Evolutionary conservation across 2,888 invertebrate genomes (phyloP), one percentile per base, ranked within the genome.

Genomic region (Mesochorus sp.): DNA sequence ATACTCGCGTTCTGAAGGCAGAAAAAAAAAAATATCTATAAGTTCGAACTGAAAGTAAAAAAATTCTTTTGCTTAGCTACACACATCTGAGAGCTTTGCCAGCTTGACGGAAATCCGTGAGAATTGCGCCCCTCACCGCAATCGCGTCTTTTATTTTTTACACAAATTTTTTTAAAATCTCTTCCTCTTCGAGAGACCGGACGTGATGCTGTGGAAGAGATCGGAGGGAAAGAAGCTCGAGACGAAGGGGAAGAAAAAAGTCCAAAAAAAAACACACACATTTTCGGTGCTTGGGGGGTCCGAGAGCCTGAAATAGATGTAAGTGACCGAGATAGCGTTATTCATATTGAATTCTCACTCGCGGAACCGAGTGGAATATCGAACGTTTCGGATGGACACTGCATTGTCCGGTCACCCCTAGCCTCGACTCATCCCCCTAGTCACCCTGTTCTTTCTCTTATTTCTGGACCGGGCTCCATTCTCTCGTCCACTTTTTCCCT

Each of bases 1-100:
- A 31, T 4, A 17, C 5, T 21, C 12, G 6, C 6, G n/a, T n/a
- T n/a, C n/a, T n/a, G n/a, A n/a, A n/a, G n/a, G n/a, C n/a, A n/a
- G 8, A n/a, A 47, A 66, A 51, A 28, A 59, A 73, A 26, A 10
- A 8, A 14, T 6, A 66, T 42, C 62, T 37, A 66, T 44, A 34
- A 26, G 17, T 31, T 21, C 28, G n/a, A 42, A 42, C 49, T 39
- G 14, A 44, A 0, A 26, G 12, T 57, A 47, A 24, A 26, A 34
- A 31, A 14, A 76, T 66, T 42, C 14, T 42, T 12, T 12, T 42
- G 3, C 12, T 12, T 2, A 8, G n/a, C 57, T 42, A 17, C 17
- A 39, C 68, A 64, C 85, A 83, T 84, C 84, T 82, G 86, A 82
- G 73, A 74, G 70, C 12, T 53, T 57, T 26, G 21, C 70, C 76